Percentiles rank a stretch among this genome's conserved stretches.
These are phyloP conservation scores for Diplodus sargus DNA, from an alignment of 2,797 vertebrate genomes.

Conservation along the genomic window DNA sequence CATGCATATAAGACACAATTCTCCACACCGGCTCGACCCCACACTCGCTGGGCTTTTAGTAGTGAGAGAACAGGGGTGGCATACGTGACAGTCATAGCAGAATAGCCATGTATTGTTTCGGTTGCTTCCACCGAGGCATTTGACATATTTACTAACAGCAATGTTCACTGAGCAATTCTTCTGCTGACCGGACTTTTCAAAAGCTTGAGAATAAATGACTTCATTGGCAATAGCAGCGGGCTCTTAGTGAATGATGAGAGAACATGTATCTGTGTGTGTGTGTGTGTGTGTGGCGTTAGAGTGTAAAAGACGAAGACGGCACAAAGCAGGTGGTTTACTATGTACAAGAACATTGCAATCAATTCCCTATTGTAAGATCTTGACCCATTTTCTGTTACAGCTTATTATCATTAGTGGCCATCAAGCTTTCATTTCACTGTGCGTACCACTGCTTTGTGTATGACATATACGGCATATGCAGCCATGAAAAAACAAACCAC, in stretches of 20 bases:
- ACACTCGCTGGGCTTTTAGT: conserved; percentile 61
- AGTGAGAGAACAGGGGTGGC: conserved; percentile 52
- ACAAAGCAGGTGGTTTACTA: conserved; percentile 34
- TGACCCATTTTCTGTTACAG: conserved; percentile 71
- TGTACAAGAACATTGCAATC: conserved; percentile 53
- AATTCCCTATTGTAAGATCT: conserved; percentile 56
- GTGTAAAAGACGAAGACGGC: conserved; percentile 11
- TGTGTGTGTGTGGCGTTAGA: neutral
- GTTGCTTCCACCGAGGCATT: conserved; percentile 27
- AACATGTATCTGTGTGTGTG: neutral
- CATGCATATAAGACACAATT: conserved; percentile 47
- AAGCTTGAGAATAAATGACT: conserved; percentile 51
- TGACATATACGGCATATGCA: conserved; percentile 27
- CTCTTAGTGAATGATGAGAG: conserved; percentile 20
- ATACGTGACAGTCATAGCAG: conserved; percentile 57
- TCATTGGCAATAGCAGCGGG: conserved; percentile 18
- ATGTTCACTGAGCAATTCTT: conserved; percentile 54
- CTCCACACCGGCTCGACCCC: conserved; percentile 48
- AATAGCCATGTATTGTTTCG: conserved; percentile 45
- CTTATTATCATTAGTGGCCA: conserved; percentile 62
- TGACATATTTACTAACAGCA: conserved; percentile 64
- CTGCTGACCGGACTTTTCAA: conserved; percentile 57
- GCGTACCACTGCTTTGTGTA: conserved; percentile 24
- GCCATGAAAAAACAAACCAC: conserved; percentile 38
- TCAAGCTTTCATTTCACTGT: conserved; percentile 46